Evolutionary conservation across 2,113 vertebrate species (phyloP), one percentile per base, ranked within the genome.

Genomic region (Pardalotus punctatus): DNA sequence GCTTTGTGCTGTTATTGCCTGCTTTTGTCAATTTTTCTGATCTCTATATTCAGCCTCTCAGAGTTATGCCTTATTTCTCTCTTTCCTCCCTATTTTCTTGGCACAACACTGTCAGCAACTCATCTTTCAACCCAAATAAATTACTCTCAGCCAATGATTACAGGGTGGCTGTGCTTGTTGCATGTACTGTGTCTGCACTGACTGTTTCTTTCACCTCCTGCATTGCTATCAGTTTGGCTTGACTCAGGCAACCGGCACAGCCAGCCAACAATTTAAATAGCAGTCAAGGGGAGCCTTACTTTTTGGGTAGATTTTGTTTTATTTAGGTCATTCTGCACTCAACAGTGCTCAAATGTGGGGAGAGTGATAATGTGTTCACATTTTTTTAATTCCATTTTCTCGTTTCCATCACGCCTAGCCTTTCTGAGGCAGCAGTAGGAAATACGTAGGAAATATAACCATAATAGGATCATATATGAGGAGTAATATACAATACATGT

Each of bases 61-160:
- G 40, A 80, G 20, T 40, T 31, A 22, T 64, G 38, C 64, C 43
- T 80, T 38, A 7, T 47, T 91, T 80, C 74, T 62, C 48, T 81
- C 60, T 76, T 67, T 61, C 62, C 24, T 90, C 16, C 19, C 14
- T 19, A 0, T 31, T 67, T 91, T 73, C 56, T 84, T 96, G 92
- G 82, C 88, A 76, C n/a, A 24, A 28, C 4, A 3, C 36, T 69
- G 29, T 73, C 45, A 84, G 36, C 36, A 84, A 24, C 56, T 90
- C 31, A 5, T 94, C 90, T 94, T 94, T 95, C 82, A 88, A 45
- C 60, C 36, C 48, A 5, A 88, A 95, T 54, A 66, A 92, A 79
- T 92, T 78, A 53, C 36, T n/a, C 33, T 54, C 47, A 45, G 65
- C 22, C 72, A 45, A 0, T 81, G 82, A 79, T 90, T 74, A 29